Conservation (phyloP, 2,888 invertebrate genomes). For the Sycophila texana region DNA sequence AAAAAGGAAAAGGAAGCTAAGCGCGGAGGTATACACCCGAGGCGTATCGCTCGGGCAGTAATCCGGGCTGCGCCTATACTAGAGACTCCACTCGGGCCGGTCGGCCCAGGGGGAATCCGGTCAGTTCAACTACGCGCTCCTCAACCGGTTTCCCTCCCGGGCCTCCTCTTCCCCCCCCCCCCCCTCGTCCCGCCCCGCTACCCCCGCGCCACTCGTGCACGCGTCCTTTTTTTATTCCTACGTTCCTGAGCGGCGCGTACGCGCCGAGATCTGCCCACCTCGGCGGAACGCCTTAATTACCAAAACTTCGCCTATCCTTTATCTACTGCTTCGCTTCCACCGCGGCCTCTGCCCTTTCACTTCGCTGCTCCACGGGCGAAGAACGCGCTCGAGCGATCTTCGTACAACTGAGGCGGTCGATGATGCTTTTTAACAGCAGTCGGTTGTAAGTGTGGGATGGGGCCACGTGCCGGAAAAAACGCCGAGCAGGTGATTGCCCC, state of each 20-base stretch:
- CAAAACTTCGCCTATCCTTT: conserved; percentile 59
- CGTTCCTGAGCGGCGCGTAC: not conserved
- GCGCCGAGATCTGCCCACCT: conserved; percentile 29
- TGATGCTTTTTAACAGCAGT: too few species aligned
- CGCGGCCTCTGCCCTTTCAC: too few species aligned
- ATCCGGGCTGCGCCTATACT: too few species aligned
- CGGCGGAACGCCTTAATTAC: conserved; percentile 69
- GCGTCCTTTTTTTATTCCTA: conserved; percentile 22
- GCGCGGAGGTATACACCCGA: too few species aligned
- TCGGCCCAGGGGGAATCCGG: conserved; percentile 25
- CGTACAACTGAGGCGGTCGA: too few species aligned
- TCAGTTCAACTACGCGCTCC: conserved; percentile 48
- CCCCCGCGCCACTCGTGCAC: conserved; percentile 4
- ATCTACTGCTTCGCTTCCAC: conserved; percentile 5
- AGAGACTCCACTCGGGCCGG: not conserved
- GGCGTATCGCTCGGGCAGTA: not conserved
- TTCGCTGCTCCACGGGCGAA: too few species aligned
- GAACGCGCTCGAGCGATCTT: too few species aligned
- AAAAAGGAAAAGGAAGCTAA: too few species aligned
- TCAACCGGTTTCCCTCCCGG: conserved; percentile 64
- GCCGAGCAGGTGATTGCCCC: too few species aligned
- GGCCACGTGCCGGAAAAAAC: too few species aligned
- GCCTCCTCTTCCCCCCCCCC: not conserved
- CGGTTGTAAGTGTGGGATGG: too few species aligned
- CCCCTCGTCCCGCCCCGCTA: too few species aligned